These are phyloP conservation scores for Meteorus colon DNA, from an alignment of 2,888 invertebrate genomes.

Conservation along the genomic window DNA sequence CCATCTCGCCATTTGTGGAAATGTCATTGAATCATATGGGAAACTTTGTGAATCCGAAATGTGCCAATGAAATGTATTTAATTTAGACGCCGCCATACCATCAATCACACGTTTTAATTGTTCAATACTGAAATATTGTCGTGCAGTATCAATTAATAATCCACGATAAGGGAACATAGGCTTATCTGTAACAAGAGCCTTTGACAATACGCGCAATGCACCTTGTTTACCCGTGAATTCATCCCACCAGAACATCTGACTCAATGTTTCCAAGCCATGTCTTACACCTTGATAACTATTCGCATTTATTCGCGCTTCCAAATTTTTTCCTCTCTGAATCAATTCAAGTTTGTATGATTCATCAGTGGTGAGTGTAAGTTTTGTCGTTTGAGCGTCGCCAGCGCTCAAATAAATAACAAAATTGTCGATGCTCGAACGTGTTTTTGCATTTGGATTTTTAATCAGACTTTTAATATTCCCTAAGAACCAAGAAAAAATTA, in stretches of 20 bases:
- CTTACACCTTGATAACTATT: slow-evolving; percentile 82
- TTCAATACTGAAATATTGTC: slow-evolving; percentile 88
- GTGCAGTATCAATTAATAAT: slow-evolving; percentile 90
- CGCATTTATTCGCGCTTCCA: slow-evolving; percentile 79
- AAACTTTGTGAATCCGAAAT: slow-evolving; percentile 94
- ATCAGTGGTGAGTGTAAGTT: slow-evolving; percentile 80
- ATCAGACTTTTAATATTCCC: slow-evolving; percentile 65
- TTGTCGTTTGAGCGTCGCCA: slow-evolving; percentile 75
- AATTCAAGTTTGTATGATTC: slow-evolving; percentile 84
- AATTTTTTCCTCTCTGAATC: slow-evolving; percentile 73
- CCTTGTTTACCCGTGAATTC: slow-evolving; percentile 77
- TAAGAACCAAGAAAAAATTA: slow-evolving; percentile 43
- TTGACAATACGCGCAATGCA: slow-evolving; percentile 79
- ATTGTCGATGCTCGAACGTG: slow-evolving; percentile 62
- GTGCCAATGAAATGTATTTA: slow-evolving; percentile 96
- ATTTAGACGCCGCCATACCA: slow-evolving; percentile 91
- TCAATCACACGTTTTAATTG: slow-evolving; percentile 83
- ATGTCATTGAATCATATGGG: slow-evolving; percentile 85
- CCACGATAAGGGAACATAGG: slow-evolving; percentile 91
- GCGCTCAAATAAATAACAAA: slow-evolving; percentile 66
- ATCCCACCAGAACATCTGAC: slow-evolving; percentile 86
- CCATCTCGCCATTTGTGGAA: slow-evolving; percentile 85
- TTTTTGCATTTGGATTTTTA: slow-evolving; percentile 63
- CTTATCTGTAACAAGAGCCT: slow-evolving; percentile 81
- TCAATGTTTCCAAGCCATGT: slow-evolving; percentile 81